Base-by-base conservation (phyloP, 1,140 invertebrate species). In the Drosophila guanche region DNA sequence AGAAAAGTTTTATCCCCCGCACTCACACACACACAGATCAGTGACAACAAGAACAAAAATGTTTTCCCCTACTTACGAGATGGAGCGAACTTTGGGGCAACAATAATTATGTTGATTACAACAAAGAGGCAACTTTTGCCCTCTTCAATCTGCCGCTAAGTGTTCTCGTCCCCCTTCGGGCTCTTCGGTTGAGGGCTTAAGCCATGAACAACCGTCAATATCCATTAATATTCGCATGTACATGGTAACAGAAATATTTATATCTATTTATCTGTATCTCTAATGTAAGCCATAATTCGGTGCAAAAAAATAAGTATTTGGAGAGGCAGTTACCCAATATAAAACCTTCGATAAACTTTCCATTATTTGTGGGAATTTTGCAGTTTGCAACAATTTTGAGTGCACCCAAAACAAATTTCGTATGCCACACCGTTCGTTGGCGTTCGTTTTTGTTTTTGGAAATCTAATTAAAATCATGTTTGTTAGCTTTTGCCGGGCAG, bases 51-150 rank as follows among this genome's bases (percentile, higher is more conserved):
- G 25, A 27, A 27, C 25, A 47, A 65, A 67, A 68, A 67, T 68
- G 60, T 68, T 53, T 47, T 65, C 33, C 29, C 20, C 20, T 43
- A 33, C 37, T 42, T 7, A 0, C 8, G 29, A 33, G 29, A 0
- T 2, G 8, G 29, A 27, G n/a, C 37, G 23, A 76, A 77, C 54
- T 77, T 77, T 77, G 60, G 25, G 51, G 54, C 59, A 77, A 66
- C 75, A 77, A 76, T 77, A 71, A 77, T 77, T 77, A 76, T 77
- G 67, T 72, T 77, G 59, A 71, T 71, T 77, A 66, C 75, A 77
- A 69, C 53, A 70, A 69, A 76, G 68, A 55, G 69, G 22, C 68
- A 72, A 75, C 71, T 66, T 75, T 66, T 74, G 51, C 43, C 70
- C 70, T 57, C 73, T 75, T 75, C 71, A 75, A 75, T 75, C 71